phyloP scores from a whole-genome alignment of 2,888 invertebrate species.

The Eupithecia subumbrata region DNA sequence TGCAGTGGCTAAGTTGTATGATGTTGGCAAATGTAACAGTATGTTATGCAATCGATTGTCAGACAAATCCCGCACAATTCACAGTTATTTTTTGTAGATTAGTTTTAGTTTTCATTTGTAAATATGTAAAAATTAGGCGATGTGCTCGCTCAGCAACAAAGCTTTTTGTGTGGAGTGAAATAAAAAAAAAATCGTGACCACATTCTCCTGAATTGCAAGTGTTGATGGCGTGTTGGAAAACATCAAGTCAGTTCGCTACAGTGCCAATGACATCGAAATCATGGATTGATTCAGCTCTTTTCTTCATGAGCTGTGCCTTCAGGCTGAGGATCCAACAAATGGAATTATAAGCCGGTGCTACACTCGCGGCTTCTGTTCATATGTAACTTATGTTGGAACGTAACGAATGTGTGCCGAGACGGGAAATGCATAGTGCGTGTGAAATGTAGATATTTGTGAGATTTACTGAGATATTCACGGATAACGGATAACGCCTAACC shows the following conservation, averaged over 20 bases:
- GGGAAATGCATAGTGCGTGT: constrained; percentile 21
- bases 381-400: constrained; percentile 27
- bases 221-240: not conserved
- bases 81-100: too few species aligned
- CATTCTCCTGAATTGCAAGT: not conserved
- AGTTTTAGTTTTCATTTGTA: not conserved
- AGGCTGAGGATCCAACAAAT: constrained; percentile 40
- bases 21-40: too few species aligned
- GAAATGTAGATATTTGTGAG: constrained; percentile 1
- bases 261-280: not conserved
- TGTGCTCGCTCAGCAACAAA: too few species aligned
- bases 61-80: too few species aligned
- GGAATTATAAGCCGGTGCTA: constrained; percentile 44
- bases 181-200: too few species aligned
- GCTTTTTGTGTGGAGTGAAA: too few species aligned
- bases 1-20: too few species aligned
- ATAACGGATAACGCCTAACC: not conserved
- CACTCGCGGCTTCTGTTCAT: constrained; percentile 27
- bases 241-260: not conserved
- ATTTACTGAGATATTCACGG: not conserved
- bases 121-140: too few species aligned
- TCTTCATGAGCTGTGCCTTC: constrained; percentile 18
- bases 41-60: too few species aligned
- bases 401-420: constrained; percentile 17
- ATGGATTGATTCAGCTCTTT: constrained; percentile 9